Evolutionary conservation across 2,113 vertebrate genomes (phyloP).

Genomic region (Eubucco bourcierii): DNA sequence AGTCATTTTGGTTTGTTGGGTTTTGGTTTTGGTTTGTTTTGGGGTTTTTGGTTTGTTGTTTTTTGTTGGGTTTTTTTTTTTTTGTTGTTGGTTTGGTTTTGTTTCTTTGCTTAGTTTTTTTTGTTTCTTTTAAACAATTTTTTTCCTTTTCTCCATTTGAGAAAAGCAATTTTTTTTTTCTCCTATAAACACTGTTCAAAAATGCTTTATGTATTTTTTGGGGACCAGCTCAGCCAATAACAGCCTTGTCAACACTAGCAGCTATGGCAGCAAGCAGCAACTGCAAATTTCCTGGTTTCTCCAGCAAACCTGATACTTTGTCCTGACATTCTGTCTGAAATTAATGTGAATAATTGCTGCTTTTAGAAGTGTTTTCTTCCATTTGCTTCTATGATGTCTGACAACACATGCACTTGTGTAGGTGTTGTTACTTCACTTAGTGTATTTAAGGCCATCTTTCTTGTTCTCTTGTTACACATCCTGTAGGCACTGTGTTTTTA

Average conservation of each 20-base stretch:
- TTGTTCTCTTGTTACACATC: not conserved
- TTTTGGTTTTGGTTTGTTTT: too few species aligned
- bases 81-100: too few species aligned
- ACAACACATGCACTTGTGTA: not conserved
- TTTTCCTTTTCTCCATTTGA: not conserved
- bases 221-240: not conserved
- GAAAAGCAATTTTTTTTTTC: not conserved
- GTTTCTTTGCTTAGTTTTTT: too few species aligned
- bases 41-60: too few species aligned
- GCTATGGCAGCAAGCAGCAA: not conserved
- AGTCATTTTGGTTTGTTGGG: too few species aligned
- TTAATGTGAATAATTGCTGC: not conserved
- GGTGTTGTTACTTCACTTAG: not conserved
- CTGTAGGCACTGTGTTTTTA: not conserved
- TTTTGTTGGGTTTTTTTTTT: too few species aligned
- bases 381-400: not conserved
- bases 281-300: not conserved
- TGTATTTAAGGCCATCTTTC: not conserved
- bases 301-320: not conserved
- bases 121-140: too few species aligned
- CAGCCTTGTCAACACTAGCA: not conserved
- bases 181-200: not conserved
- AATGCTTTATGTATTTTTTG: not conserved
- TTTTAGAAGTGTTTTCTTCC: not conserved
- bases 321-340: not conserved